Evolutionary conservation across 2,113 vertebrate species (phyloP), one percentile per base, ranked within the genome.

Genomic region (Struthidea cinerea): DNA sequence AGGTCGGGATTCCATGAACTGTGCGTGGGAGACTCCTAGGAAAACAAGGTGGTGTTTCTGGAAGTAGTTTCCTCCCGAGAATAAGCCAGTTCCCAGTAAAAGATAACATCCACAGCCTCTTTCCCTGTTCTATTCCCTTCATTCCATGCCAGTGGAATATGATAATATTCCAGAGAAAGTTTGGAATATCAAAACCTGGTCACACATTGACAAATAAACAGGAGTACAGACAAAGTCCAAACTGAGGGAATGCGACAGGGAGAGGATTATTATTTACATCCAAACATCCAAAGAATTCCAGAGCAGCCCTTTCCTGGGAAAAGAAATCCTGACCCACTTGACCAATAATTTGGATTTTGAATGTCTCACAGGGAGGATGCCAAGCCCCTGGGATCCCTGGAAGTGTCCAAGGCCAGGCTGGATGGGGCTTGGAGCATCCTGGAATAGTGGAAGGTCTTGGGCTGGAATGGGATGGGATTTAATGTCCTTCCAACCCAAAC

Each of bases 161-260:
- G 2, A 27, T 6, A 46, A 11, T 3, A 79, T 56, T 41, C 77
- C 35, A 46, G 23, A 59, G 17, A 32, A 81, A 79, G 18, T 53
- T 2, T 12, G 4, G 1, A 21, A 20, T 75, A 33, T 37, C 41
- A 46, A 53, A 63, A 2, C 61, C 37, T 7, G 33, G 13, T 10
- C 55, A 20, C 15, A 5, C 10, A 2, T 4, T 33, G 33, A 56
- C 5, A 50, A 77, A 67, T 5, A 14, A 53, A 61, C 1, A 1
- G 17, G 39, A 73, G 10, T 1, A 10, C 37, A 37, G 16, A 28
- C 3, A 67, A 68, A 83, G 57, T 1, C 41, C 55, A 15, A 56
- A 28, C 4, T 7, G 28, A 56, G 24, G 32, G 17, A 35, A 24
- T 1, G 2, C 0, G 70, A 21, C 5, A 44, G 4, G 6, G 16